Evolutionary conservation across 92 coral and sea anemone genomes (phyloP).

Genomic region (Meandrina meandrites): DNA sequence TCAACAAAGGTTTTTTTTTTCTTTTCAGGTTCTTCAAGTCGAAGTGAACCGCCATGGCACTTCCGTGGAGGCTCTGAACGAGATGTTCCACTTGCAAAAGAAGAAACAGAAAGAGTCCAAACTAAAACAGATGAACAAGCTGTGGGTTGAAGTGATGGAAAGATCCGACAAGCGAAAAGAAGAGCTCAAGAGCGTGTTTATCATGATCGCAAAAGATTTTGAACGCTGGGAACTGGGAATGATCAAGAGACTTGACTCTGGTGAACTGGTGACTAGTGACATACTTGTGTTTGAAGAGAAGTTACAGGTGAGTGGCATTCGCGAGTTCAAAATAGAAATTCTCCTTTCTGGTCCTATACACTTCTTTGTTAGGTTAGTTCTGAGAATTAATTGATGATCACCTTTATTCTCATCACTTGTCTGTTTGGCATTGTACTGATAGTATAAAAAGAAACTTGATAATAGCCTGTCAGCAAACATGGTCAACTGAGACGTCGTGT

Average conservation of each 20-base stretch:
- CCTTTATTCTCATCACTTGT: background rate
- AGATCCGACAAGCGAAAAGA: slow-evolving; percentile 71
- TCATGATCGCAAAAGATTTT: slow-evolving; percentile 87
- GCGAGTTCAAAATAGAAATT: background rate
- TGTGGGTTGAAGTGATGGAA: slow-evolving; percentile 87
- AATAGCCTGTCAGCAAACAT: too few species aligned
- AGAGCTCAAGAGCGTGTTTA: slow-evolving; percentile 92
- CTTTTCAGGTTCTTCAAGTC: slow-evolving; percentile 73
- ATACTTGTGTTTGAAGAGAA: slow-evolving; percentile 94
- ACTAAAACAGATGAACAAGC: slow-evolving; percentile 85
- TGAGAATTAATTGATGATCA: background rate
- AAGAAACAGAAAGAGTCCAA: slow-evolving; percentile 96
- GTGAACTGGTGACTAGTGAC: slow-evolving; percentile 91
- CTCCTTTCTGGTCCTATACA: background rate
- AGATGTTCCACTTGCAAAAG: slow-evolving; percentile 86
- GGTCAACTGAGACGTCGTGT: too few species aligned
- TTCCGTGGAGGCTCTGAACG: slow-evolving; percentile 92
- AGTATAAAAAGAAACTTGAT: background rate
- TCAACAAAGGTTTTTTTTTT: background rate
- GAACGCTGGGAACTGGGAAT: slow-evolving; percentile 89
- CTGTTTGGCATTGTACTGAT: background rate
- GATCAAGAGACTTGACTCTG: slow-evolving; percentile 91
- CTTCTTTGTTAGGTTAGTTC: background rate
- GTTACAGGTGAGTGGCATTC: slow-evolving; percentile 65
- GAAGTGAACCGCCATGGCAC: slow-evolving; percentile 94